These are phyloP conservation scores for Galbula dea DNA, from an alignment of 2,113 vertebrate genomes.

Conservation along the genomic window DNA sequence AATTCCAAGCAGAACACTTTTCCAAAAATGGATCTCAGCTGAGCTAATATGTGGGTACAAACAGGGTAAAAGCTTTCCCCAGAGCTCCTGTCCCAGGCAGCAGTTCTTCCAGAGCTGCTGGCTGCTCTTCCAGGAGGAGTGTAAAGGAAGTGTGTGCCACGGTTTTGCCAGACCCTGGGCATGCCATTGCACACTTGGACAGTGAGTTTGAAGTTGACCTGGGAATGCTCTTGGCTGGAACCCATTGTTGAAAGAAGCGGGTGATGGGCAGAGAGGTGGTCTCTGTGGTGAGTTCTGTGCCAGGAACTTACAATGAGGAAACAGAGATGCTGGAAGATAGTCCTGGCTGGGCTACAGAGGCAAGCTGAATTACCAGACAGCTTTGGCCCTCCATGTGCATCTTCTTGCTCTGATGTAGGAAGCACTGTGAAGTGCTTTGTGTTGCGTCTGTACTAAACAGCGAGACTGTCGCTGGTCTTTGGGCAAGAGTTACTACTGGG, in stretches of 20 bases:
- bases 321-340: background rate
- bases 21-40: background rate
- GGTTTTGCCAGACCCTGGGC: background rate
- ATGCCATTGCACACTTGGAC: background rate
- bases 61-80: background rate
- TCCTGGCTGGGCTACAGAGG: background rate
- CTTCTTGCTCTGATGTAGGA: background rate
- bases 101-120: background rate
- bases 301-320: background rate
- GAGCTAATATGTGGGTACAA: background rate
- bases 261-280: background rate
- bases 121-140: background rate
- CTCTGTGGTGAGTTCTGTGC: background rate
- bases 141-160: rapidly evolving
- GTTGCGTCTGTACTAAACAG: background rate
- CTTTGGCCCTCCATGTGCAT: background rate
- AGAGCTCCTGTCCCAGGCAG: background rate
- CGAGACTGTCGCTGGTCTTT: background rate
- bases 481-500: background rate
- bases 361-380: background rate
- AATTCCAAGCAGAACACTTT: background rate
- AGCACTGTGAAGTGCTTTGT: background rate
- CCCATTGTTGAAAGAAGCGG: background rate
- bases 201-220: background rate
- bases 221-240: background rate